Evolutionary conservation across 2,797 vertebrate species (phyloP), one percentile per base, ranked within the genome.

Genomic region (Aplochiton taeniatus): DNA sequence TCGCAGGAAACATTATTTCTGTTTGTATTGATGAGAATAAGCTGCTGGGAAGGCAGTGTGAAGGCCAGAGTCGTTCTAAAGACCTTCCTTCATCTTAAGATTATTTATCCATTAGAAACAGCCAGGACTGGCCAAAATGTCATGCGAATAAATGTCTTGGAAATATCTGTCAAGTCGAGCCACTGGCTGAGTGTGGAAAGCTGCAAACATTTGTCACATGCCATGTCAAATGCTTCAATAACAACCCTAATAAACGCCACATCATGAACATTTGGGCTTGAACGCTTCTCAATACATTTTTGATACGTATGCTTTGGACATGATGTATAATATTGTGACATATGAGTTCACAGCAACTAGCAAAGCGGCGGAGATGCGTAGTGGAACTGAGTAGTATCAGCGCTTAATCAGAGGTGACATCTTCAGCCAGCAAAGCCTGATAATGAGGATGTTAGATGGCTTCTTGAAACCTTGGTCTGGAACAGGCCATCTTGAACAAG

Each of bases 401-500:
- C 17, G 51, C 70, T 59, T 78, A 64, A 73, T 44, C 58, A 69
- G 55, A 55, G 51, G 60, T 53, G 47, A 71, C 68, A 46, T 66
- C 31, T 60, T 46, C 65, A 43, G 14, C 45, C 51, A 69, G 61
- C 68, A 72, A 60, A 48, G 51, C 16, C 8, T 70, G 42, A 57
- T 50, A 61, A 46, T 31, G 55, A 81, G 60, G 80, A 77, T 74
- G 68, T 74, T 74, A 77, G 81, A 77, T 75, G 82, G 42, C 14
- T 31, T 16, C 12, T 65, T 81, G 70, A 74, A 66, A 65, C 55
- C 52, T 31, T 74, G 70, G 73, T 77, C 72, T 69, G 19, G 64
- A 76, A 78, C 86, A 74, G 83, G 65, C 80, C 68, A 86, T 84
- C 81, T 77, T 72, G 51, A 78, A 79, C 82, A 83, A 85, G 81